phyloP scores from a whole-genome alignment of 2,888 invertebrate genomes.

The Cryptocheilus praepositus region DNA sequence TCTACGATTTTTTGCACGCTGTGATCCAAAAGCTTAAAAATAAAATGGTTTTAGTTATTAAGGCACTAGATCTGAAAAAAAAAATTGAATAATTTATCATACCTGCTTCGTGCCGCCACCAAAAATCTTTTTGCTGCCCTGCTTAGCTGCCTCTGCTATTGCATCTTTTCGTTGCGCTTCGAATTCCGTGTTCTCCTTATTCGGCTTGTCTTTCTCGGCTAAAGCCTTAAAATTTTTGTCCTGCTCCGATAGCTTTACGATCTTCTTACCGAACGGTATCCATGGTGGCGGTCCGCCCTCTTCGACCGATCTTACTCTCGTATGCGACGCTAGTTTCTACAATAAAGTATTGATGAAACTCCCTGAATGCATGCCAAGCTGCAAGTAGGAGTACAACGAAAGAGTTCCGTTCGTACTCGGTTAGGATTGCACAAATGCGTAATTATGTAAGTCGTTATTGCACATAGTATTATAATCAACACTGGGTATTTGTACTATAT shows the following conservation, averaged over 20 bases:
- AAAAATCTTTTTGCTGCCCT: conserved; percentile 77
- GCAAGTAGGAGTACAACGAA: no score
- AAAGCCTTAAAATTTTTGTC: conserved; percentile 85
- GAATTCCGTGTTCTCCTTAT: conserved; percentile 88
- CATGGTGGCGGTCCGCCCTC: conserved; percentile 92
- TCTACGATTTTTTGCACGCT: conserved; percentile 88
- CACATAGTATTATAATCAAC: no score
- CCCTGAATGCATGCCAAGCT: no score
- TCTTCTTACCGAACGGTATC: conserved; percentile 92
- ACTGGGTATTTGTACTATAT: no score
- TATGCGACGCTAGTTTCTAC: conserved; percentile 70
- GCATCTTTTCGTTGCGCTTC: conserved; percentile 92
- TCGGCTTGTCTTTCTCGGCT: conserved; percentile 78
- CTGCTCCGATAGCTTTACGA: conserved; percentile 78
- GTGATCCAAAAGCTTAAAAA: conserved; percentile 80
- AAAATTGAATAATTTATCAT: conserved; percentile 13
- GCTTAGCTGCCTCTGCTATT: conserved; percentile 90
- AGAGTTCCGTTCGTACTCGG: no score
- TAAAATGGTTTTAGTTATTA: conserved; percentile 2
- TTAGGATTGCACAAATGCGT: no score
- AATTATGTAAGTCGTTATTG: no score
- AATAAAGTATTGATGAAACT: conserved; percentile 22
- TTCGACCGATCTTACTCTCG: conserved; percentile 77
- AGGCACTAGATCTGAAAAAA: conserved; percentile 8
- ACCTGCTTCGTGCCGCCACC: conserved; percentile 77